Evolutionary conservation across 2,888 invertebrate species (phyloP).

Genomic region (Hirtodrosophila cameraria): DNA sequence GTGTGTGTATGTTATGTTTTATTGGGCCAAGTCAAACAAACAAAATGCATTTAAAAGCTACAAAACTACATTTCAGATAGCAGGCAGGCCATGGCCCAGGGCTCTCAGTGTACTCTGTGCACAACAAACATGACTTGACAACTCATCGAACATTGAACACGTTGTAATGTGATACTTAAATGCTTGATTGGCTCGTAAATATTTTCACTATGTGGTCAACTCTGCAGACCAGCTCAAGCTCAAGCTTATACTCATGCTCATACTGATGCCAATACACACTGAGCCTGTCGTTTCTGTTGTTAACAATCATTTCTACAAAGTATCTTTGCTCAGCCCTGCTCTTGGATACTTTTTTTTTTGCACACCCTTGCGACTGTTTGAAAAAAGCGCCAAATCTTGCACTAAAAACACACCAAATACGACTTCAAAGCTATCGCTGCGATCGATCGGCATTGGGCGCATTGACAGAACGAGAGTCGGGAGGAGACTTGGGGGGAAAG

Average conservation of each 20-base stretch:
- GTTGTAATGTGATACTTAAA: conserved; percentile 84
- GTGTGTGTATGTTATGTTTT: conserved; percentile 56
- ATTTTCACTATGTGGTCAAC: conserved; percentile 75
- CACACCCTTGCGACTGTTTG: conserved; percentile 65
- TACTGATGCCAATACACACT: conserved; percentile 11
- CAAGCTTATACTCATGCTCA: neutral
- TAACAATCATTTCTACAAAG: conserved; percentile 83
- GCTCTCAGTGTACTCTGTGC: conserved; percentile 38
- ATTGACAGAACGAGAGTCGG: conserved; percentile 55
- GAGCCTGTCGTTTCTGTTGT: conserved; percentile 76
- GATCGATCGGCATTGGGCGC: conserved; percentile 77
- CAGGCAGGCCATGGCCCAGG: conserved; percentile 42
- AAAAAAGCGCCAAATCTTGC: conserved; percentile 83
- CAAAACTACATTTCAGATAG: conserved; percentile 74
- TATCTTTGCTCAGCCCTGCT: conserved; percentile 45
- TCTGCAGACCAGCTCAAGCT: neutral
- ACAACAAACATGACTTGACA: conserved; percentile 82
- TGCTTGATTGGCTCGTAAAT: conserved; percentile 83
- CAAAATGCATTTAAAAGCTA: conserved; percentile 80
- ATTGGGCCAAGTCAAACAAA: conserved; percentile 76
- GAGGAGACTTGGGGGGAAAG: neutral
- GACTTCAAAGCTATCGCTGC: conserved; percentile 83
- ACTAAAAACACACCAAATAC: conserved; percentile 83
- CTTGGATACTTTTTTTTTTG: conserved; percentile 29
- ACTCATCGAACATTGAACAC: conserved; percentile 84